phyloP scores from a whole-genome alignment of 2,797 vertebrate genomes.

The Macroramphosus scolopax region DNA sequence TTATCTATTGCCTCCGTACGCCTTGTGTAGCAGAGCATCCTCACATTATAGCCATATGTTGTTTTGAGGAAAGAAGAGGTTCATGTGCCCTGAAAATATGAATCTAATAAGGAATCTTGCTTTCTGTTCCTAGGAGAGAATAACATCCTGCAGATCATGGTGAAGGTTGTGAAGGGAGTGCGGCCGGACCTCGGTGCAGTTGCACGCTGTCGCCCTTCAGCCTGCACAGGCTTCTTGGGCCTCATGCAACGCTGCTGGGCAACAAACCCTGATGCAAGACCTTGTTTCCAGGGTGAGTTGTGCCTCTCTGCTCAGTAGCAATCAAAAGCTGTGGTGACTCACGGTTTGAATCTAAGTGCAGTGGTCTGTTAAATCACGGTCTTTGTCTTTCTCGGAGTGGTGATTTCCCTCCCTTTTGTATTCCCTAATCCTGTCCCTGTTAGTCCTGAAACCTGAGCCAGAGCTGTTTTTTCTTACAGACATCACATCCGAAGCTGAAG shows the following conservation, averaged over 20 bases:
- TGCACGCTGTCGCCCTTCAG: slow-evolving; percentile 85
- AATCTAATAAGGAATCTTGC: background rate
- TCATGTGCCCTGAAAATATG: too few species aligned
- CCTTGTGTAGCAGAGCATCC: too few species aligned
- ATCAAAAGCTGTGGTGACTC: background rate
- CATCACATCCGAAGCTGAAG: slow-evolving; percentile 94
- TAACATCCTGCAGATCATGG: slow-evolving; percentile 97
- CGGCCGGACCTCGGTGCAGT: slow-evolving; percentile 88
- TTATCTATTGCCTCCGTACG: slow-evolving; percentile 4
- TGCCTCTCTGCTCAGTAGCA: slow-evolving; percentile 1
- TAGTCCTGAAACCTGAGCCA: slow-evolving; percentile 29
- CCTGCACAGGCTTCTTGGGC: slow-evolving; percentile 84
- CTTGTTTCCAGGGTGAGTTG: slow-evolving; percentile 90
- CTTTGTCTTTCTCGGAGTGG: slow-evolving; percentile 7
- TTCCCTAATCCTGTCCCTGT: slow-evolving; percentile 1
- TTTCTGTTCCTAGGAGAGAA: slow-evolving; percentile 83
- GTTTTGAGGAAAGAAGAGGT: background rate
- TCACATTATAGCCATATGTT: slow-evolving; percentile 8
- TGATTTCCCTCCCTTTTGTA: slow-evolving; percentile 5
- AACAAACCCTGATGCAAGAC: slow-evolving; percentile 83
- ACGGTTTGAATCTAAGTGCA: too few species aligned
- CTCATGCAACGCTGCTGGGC: slow-evolving; percentile 96
- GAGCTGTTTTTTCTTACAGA: slow-evolving; percentile 71
- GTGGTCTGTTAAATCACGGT: slow-evolving; percentile 1
- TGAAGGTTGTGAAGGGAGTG: slow-evolving; percentile 94